These are phyloP conservation scores for Rhinichthys osculus DNA, from an alignment of 2,797 vertebrate genomes.

Conservation along the genomic window DNA sequence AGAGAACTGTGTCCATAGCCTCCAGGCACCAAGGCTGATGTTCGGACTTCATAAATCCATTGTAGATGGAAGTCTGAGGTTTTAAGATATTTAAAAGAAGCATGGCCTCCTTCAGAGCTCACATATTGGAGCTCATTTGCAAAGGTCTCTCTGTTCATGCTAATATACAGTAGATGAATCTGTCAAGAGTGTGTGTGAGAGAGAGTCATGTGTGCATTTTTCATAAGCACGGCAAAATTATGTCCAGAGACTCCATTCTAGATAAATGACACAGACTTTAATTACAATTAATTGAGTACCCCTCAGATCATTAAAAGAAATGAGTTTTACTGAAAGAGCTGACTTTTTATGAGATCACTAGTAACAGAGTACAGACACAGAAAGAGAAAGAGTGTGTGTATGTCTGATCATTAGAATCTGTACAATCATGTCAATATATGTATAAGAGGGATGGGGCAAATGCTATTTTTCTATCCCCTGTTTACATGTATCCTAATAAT, in stretches of 20 bases:
- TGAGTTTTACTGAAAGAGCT: slow-evolving; percentile 13
- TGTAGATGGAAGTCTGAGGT: slow-evolving; percentile 31
- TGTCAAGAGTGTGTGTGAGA: neutral
- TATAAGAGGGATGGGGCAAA: neutral
- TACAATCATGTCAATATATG: neutral
- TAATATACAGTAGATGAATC: slow-evolving; percentile 16
- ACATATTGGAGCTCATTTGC: slow-evolving; percentile 22
- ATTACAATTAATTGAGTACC: slow-evolving; percentile 48
- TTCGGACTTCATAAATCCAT: slow-evolving; percentile 37
- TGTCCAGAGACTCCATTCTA: slow-evolving; percentile 20
- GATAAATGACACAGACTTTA: slow-evolving; percentile 48
- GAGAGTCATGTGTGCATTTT: slow-evolving; percentile 28
- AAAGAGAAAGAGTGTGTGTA: neutral
- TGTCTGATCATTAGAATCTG: neutral
- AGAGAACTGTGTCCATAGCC: slow-evolving; percentile 8
- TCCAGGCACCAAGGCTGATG: slow-evolving; percentile 20
- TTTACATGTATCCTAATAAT: neutral
- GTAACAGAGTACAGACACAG: neutral
- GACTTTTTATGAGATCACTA: neutral
- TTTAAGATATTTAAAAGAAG: slow-evolving; percentile 29
- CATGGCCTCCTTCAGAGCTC: slow-evolving; percentile 21
- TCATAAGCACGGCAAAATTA: slow-evolving; percentile 36
- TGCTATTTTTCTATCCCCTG: neutral
- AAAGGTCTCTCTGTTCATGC: slow-evolving; percentile 8
- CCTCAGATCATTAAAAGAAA: slow-evolving; percentile 31